Base-by-base conservation (phyloP, 2,113 vertebrate genomes). In the Symphodus melops region DNA sequence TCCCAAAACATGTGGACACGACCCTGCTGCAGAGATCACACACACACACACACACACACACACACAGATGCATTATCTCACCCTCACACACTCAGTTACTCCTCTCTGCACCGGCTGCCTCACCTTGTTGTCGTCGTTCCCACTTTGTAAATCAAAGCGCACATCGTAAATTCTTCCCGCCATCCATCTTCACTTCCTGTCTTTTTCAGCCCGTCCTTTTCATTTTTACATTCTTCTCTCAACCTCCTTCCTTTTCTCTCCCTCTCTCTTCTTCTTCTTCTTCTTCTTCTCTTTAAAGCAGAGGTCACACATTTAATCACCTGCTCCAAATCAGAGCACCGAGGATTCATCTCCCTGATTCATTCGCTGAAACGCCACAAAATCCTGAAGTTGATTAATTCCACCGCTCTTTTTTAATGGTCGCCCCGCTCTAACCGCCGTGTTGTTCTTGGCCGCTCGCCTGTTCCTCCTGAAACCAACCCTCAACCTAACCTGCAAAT, bases 401-500 rank as follows among this genome's bases (percentile, higher is more conserved):
- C 41, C 53, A 14, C 55, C 52, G 0, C 20, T 5, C 16, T 58
- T 77, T 77, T 83, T 72, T 42, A 69, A 81, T 17, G 52, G 77
- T 60, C 74, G 9, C 49, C 19, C 60, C 25, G 81, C 57, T 64
- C 0, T 9, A 36, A 53, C 14, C 0, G 16, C 4, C 25, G 3
- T 83, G 86, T 84, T 87, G 7, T 75, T 78, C 46, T 82, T 91
- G 89, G 89, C 86, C 41, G 21, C 10, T 0, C 14, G 5, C 48
- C 74, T 13, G 52, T 48, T 78, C 49, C 68, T 68, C 37, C 61
- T n/a, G 56, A 60, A 37, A 48, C 48, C 3, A 54, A 76, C 65
- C 20, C 77, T 84, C 82, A 82, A 28, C 56, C 52, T 37, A 42
- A 79, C 76, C 60, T 72, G 70, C 69, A 87, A 90, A 89, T 87